Base-by-base conservation (phyloP, 2,797 vertebrate genomes). In the Etheostoma perlongum region DNA sequence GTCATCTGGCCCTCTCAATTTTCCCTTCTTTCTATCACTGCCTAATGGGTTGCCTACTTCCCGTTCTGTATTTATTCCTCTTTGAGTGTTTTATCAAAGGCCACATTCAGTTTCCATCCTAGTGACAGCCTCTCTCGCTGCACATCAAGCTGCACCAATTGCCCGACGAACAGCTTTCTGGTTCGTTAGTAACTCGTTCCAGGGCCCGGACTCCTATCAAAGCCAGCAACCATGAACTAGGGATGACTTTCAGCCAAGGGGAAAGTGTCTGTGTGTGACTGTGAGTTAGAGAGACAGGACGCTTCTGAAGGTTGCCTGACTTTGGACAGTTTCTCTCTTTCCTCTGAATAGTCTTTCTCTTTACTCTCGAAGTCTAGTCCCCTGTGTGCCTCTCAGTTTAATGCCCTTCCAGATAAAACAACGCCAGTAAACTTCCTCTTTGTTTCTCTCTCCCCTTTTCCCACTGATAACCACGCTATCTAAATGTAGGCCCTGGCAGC, bases 401-500 rank as follows among this genome's bases (percentile, higher is more conserved):
- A 85, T 84, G 84, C 75, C 82, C 69, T 87, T 91, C 81, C 81
- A 86, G 89, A 93, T 92, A 91, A 95, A 93, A 92, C 88, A 84
- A 88, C 75, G 54, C 44, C 90, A 75, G 88, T 89, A 91, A 92
- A 91, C 89, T 89, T 93, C 79, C 81, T 88, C 79, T 90, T 91
- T 93, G 88, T 93, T 90, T 89, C 81, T 83, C 70, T 67, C 70
- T 47, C 77, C 81, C 72, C 54, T 73, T 79, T 70, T 67, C 76
- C 63, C 23, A 42, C 91, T 93, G 92, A 94, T 94, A 94, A 94
- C 83, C 79, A 71, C 62, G 40, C 80, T 93, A 93, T 93, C 91
- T 93, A 81, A 90, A 92, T 90, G 87, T 80, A 87, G 84, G 81
- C 73, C 62, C 80, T 85, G 88, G 88, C 87, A 89, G 88, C 83